A percentile compares a stretch with the other conserved stretches of the same genome.
These are phyloP conservation scores for Chrysolophus pictus DNA, from an alignment of 2,797 vertebrate species.

Conservation along the genomic window DNA sequence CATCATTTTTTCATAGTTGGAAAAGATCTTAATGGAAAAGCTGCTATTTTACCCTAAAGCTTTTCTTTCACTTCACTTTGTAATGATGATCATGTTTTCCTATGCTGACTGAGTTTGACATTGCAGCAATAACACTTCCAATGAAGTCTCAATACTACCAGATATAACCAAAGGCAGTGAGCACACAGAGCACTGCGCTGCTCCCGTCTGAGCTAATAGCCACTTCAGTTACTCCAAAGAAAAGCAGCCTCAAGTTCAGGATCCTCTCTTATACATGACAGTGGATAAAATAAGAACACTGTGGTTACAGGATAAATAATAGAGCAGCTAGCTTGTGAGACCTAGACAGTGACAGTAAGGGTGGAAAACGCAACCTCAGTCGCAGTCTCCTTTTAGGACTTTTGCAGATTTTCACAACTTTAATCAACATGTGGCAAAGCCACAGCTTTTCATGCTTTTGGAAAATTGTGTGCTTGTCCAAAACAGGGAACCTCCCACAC, in stretches of 20 bases:
- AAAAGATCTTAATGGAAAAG: conserved; percentile 14
- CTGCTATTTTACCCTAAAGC: background rate
- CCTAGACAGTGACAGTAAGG: background rate
- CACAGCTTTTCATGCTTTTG: background rate
- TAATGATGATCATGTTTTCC: background rate
- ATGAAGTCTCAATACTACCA: background rate
- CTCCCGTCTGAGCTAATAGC: background rate
- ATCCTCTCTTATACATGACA: background rate
- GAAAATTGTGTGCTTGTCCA: background rate
- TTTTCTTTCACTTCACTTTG: background rate
- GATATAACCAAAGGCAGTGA: background rate
- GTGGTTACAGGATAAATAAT: background rate
- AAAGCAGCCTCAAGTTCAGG: background rate
- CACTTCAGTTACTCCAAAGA: background rate
- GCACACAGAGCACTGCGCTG: background rate
- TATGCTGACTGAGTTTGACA: background rate
- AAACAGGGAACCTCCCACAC: background rate
- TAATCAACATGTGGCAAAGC: background rate
- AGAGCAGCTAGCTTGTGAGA: background rate
- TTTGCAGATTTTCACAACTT: background rate
- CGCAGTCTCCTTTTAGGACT: background rate
- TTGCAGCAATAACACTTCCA: conserved; percentile 3
- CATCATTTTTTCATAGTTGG: background rate
- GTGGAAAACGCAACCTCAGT: background rate
- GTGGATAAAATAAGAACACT: background rate